Evolutionary conservation across 2,797 vertebrate genomes (phyloP).

Genomic region (Phoebastria nigripes): DNA sequence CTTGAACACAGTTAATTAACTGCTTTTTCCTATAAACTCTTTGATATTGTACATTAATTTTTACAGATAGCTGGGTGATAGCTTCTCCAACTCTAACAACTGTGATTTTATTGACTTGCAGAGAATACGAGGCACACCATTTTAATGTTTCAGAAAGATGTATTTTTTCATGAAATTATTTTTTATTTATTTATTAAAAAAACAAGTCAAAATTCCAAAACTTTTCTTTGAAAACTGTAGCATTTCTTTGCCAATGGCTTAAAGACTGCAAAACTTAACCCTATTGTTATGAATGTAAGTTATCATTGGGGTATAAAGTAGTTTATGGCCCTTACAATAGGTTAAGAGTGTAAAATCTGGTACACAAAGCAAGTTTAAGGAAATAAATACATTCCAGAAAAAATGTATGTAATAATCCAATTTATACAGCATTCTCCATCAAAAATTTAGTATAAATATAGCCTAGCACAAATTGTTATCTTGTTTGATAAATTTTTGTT

Average conservation of each 20-base stretch:
- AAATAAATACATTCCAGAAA: background rate
- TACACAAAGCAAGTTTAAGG: background rate
- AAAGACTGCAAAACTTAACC: background rate
- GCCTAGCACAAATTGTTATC: background rate
- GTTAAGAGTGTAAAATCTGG: background rate
- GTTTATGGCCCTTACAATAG: background rate
- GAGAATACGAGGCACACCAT: background rate
- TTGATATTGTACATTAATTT: background rate
- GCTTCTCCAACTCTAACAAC: background rate
- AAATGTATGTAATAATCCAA: background rate
- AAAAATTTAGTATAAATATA: background rate
- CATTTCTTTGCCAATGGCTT: background rate
- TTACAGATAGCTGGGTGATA: background rate
- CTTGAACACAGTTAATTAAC: background rate
- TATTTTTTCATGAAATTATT: background rate
- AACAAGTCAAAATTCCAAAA: background rate
- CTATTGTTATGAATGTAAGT: background rate
- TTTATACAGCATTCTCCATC: background rate
- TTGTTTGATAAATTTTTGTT: background rate
- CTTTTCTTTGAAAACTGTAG: background rate
- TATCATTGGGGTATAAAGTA: background rate
- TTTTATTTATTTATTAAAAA: background rate
- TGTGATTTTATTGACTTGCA: background rate
- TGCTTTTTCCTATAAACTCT: background rate
- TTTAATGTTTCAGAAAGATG: background rate